Percentiles rank a stretch among this genome's conserved stretches.
Evolutionary conservation across 1,140 invertebrate species (phyloP).

Genomic region (Hormaphis cornu): DNA sequence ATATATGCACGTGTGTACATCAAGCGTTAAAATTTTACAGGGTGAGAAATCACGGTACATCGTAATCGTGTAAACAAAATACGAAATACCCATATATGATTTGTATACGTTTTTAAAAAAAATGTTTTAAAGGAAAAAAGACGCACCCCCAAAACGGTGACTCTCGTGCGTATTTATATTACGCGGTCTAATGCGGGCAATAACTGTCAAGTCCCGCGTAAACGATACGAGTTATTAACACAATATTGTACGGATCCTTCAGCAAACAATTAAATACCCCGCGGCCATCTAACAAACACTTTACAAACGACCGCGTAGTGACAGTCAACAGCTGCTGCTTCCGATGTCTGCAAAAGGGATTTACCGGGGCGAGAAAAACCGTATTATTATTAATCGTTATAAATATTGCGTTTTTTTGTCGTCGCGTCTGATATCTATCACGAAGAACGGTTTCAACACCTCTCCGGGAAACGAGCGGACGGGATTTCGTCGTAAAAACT

Average conservation of each 20-base stretch:
- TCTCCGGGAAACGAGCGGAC: background rate
- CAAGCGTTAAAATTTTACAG: too few species aligned
- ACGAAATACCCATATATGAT: too few species aligned
- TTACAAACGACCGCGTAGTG: constrained; percentile 23
- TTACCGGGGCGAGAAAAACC: background rate
- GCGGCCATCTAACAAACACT: background rate
- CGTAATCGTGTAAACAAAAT: too few species aligned
- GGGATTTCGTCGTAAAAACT: too few species aligned
- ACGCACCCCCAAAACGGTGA: background rate
- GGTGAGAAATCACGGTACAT: too few species aligned
- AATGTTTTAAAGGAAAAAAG: background rate
- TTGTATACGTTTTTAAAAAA: too few species aligned
- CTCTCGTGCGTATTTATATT: background rate
- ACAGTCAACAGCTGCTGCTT: constrained; percentile 20
- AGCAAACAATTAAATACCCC: constrained; percentile 1
- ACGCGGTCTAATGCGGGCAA: background rate
- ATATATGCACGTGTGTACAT: too few species aligned
- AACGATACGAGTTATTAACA: background rate
- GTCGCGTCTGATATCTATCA: background rate
- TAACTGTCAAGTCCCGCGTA: constrained; percentile 5
- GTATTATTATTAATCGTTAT: too few species aligned
- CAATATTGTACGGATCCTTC: constrained; percentile 23
- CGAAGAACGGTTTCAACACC: constrained; percentile 18
- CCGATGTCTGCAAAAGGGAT: background rate
- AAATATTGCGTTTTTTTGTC: background rate